Percentiles rank a stretch among this genome's conserved stretches.
Conservation (phyloP, 2,113 vertebrate species). For the Xenus cinereus region DNA sequence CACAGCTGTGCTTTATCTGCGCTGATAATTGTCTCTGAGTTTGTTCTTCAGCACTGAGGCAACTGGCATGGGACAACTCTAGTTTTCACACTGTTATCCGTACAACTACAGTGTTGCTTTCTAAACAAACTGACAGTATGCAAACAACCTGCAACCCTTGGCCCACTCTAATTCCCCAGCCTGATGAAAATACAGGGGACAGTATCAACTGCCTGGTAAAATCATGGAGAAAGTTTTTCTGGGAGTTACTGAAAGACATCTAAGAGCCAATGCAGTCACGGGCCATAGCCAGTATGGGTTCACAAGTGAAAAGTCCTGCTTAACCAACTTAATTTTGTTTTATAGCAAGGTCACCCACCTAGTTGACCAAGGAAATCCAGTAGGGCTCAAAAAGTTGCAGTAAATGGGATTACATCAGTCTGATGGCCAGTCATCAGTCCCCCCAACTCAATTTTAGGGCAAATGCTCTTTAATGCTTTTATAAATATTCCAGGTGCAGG, state of each 20-base stretch:
- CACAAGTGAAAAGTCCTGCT: neutral
- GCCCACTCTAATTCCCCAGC: neutral
- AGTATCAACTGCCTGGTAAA: neutral
- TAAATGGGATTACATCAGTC: neutral
- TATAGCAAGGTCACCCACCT: neutral
- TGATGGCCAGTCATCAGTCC: neutral
- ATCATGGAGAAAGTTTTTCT: neutral
- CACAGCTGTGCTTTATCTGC: neutral
- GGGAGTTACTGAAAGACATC: neutral
- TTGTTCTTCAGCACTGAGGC: neutral
- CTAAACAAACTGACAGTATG: neutral
- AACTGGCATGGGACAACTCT: neutral
- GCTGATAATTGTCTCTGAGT: neutral
- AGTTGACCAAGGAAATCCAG: neutral
- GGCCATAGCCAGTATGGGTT: neutral
- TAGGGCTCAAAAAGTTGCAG: neutral
- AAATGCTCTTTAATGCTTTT: neutral
- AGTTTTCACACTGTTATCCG: neutral
- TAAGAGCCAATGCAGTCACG: neutral
- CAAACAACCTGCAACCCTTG: neutral
- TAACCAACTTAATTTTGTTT: neutral
- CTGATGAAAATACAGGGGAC: neutral
- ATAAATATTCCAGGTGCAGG: neutral
- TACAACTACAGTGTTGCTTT: neutral
- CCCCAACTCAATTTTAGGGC: neutral